These are phyloP conservation scores for Chymomyza costata DNA, from an alignment of 1,140 invertebrate genomes.

Conservation along the genomic window DNA sequence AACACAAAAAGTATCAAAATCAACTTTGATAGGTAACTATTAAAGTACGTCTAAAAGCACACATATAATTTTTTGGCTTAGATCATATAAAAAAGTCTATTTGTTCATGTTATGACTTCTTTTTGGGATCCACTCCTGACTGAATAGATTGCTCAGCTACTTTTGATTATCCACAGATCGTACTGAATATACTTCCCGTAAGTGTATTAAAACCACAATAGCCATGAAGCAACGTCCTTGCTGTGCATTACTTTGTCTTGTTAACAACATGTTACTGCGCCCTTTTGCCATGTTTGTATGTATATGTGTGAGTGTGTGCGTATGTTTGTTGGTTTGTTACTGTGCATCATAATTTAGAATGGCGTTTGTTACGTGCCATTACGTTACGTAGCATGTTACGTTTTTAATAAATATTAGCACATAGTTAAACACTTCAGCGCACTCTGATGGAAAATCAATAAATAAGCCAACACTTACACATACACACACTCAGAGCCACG, in stretches of 20 bases:
- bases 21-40: too few species aligned
- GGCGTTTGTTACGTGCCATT: conserved; percentile 36
- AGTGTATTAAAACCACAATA: too few species aligned
- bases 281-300: neutral
- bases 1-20: too few species aligned
- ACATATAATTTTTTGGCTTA: too few species aligned
- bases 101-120: too few species aligned
- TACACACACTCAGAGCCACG: neutral
- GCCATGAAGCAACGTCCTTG: conserved; percentile 29
- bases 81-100: too few species aligned
- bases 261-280: conserved; percentile 40
- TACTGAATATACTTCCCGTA: too few species aligned
- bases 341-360: conserved; percentile 33
- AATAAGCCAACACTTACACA: conserved; percentile 8
- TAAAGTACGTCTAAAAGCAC: too few species aligned
- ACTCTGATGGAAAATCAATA: conserved; percentile 69
- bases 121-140: too few species aligned
- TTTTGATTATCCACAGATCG: too few species aligned
- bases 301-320: neutral
- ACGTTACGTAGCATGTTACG: conserved; percentile 43
- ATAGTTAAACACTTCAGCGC: conserved; percentile 63
- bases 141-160: too few species aligned
- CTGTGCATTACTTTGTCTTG: conserved; percentile 29
- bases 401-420: conserved; percentile 72
- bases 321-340: neutral